Percentiles rank a stretch among this genome's conserved stretches.
Evolutionary conservation across 1,140 invertebrate genomes (phyloP).

Genomic region (Campoletis sonorensis): DNA sequence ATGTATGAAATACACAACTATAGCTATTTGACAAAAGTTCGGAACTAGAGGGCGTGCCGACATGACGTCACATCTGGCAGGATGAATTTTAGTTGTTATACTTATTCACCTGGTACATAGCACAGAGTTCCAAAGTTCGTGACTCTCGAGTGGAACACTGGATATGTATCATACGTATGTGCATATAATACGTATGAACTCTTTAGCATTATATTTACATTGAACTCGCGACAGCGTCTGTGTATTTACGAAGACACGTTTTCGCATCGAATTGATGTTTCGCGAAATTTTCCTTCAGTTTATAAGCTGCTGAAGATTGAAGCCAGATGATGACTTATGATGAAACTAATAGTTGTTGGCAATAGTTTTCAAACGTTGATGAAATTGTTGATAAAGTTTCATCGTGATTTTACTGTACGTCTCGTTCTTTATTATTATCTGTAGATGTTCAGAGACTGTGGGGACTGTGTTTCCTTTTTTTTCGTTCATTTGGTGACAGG

Average conservation of each 20-base stretch:
- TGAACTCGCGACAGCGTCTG: background rate
- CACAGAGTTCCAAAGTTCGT: background rate
- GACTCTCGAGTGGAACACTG: background rate
- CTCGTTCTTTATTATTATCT: too few relatives aligned
- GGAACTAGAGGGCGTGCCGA: background rate
- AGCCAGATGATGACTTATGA: background rate
- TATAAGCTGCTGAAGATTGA: background rate
- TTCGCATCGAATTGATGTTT: background rate
- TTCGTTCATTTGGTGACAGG: too few relatives aligned
- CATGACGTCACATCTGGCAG: constrained; percentile 6
- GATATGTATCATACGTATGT: background rate
- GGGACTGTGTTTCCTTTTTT: too few relatives aligned
- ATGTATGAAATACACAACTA: background rate
- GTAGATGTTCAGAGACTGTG: too few relatives aligned
- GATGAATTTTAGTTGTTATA: constrained; percentile 1
- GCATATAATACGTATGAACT: background rate
- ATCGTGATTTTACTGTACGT: too few relatives aligned
- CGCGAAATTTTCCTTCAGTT: background rate
- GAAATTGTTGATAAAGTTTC: background rate
- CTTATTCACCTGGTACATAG: background rate
- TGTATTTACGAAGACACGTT: constrained; percentile 2
- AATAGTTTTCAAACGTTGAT: background rate
- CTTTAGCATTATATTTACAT: background rate
- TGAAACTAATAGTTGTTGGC: background rate
- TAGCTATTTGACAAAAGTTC: background rate